Evolutionary conservation across 2,888 invertebrate genomes (phyloP), one percentile per base, ranked within the genome.

Genomic region (Tachina grossa): DNA sequence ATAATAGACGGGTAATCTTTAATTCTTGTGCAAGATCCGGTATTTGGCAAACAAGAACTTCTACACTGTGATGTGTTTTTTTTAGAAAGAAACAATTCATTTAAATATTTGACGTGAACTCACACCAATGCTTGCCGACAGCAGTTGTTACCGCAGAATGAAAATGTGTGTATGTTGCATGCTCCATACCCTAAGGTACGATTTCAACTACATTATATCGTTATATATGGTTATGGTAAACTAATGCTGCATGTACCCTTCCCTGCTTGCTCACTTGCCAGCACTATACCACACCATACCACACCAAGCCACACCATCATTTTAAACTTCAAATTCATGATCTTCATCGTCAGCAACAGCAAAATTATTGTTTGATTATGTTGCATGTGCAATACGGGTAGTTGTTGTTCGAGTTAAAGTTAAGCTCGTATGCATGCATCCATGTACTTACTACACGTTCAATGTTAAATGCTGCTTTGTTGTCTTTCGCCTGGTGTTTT

Each of bases 131-230:
- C 49, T 57, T 63, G 61, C 49, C 51, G 31, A n/a, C 68, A 53
- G 65, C 51, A 66, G 43, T 72, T 71, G 77, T 66, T 78, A 19
- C 51, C 65, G n/a, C 53, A 72, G 51, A 45, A 71, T 57, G 51
- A 47, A 47, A 41, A 63, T 65, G 13, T 39, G 31, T 59, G 53
- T 72, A 66, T 72, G 68, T 77, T 78, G 74, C 68, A 51, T 85
- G 79, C 63, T 80, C 75, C 22, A 85, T 83, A 79, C 85, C 85
- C 83, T 83, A 76, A 72, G 83, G 85, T 76, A 72, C 45, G 47
- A 65, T 41, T 47, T 9, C 71, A 72, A 79, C 11, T 39, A 55
- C 71, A 79, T 53, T 75, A 61, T 43, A 65, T 59, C 63, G 71
- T 69, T 75, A 59, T 77, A 19, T 75, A 75, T 83, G 79, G 53